Evolutionary conservation across 2,113 vertebrate genomes (phyloP).

Genomic region (Nycticebus coucang): DNA sequence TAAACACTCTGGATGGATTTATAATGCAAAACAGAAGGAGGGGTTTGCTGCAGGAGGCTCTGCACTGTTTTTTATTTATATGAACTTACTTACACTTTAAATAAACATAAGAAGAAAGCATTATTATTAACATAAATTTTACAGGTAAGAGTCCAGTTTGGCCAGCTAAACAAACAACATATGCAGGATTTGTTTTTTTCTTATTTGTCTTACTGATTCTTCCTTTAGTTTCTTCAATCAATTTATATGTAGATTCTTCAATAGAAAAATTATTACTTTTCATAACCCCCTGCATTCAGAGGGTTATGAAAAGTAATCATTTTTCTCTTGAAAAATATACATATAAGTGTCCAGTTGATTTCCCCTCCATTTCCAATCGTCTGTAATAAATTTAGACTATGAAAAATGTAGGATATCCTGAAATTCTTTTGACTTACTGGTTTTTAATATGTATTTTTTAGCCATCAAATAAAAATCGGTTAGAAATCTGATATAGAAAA

Average conservation of each 20-base stretch:
- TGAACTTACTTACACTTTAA: background rate
- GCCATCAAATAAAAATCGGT: background rate
- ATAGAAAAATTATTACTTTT: background rate
- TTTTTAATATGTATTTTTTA: conserved; percentile 18
- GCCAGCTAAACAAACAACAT: background rate
- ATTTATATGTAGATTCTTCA: background rate
- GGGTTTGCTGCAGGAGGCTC: background rate
- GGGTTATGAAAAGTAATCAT: background rate
- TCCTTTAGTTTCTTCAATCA: background rate
- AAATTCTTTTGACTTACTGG: background rate
- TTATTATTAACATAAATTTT: background rate
- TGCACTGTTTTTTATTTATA: background rate
- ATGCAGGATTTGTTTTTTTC: background rate
- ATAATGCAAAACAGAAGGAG: background rate
- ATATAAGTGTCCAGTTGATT: background rate
- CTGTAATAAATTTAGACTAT: background rate
- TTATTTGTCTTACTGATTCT: background rate
- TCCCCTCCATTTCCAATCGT: background rate
- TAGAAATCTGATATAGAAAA: background rate
- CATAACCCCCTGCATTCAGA: background rate
- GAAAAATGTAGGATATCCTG: background rate
- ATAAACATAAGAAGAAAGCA: background rate
- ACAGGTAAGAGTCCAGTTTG: background rate
- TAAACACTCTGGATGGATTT: background rate
- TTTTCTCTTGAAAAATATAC: background rate